Conservation (phyloP, 2,888 invertebrate genomes). For the Philopedon plagiatum region DNA sequence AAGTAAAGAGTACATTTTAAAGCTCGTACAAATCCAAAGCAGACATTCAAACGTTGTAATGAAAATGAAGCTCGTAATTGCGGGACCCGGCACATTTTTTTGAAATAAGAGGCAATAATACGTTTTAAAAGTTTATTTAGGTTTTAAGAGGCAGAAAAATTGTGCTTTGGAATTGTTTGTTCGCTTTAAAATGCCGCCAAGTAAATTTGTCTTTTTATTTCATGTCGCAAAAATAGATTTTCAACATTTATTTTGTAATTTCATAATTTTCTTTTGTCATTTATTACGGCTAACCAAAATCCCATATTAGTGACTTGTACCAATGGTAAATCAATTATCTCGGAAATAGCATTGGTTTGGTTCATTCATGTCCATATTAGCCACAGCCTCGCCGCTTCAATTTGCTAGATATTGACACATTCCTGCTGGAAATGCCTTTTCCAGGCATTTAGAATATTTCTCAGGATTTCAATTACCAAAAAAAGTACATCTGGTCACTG, state of each 20-base stretch:
- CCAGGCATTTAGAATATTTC: constrained; percentile 8
- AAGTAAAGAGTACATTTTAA: neutral
- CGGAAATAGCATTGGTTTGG: constrained; percentile 28
- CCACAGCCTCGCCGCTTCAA: constrained; percentile 15
- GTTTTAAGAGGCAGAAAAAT: too few species aligned
- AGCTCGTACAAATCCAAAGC: neutral
- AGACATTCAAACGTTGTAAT: neutral
- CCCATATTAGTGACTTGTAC: constrained; percentile 7
- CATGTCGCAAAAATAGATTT: too few species aligned
- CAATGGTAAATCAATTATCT: constrained; percentile 33
- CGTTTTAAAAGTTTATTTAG: too few species aligned
- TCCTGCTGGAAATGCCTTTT: constrained; percentile 21
- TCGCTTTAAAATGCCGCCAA: too few species aligned
- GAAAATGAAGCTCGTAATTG: neutral
- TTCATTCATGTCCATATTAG: constrained; percentile 23
- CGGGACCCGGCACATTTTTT: neutral
- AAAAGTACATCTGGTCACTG: neutral
- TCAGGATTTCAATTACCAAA: neutral
- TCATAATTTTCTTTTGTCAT: neutral
- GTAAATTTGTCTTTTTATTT: too few species aligned
- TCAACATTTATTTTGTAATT: too few species aligned
- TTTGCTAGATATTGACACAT: constrained; percentile 32
- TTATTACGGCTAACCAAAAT: neutral
- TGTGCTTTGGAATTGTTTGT: too few species aligned
- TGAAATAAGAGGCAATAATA: too few species aligned